Conservation (phyloP, 92 coral and sea anemone species). For the Pocillopora grandis region DNA sequence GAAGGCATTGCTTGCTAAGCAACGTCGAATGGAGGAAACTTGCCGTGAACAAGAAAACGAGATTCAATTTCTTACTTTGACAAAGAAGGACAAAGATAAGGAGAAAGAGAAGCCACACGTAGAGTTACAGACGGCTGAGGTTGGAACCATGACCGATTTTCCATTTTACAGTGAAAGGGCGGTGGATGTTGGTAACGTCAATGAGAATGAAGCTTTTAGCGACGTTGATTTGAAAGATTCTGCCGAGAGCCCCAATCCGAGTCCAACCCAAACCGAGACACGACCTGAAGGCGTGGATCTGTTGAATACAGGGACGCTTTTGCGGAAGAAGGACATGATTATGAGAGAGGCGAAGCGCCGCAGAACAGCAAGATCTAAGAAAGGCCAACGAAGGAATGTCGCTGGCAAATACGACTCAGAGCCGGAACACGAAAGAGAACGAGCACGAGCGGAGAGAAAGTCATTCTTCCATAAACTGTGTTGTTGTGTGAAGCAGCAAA, state of each 20-base stretch:
- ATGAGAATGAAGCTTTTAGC: constrained; percentile 4
- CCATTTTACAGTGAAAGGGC: constrained; percentile 69
- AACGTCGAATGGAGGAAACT: constrained; percentile 82
- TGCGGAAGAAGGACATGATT: constrained; percentile 72
- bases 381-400: constrained; percentile 48
- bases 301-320: constrained; percentile 53
- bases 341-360: constrained; percentile 81
- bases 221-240: constrained; percentile 44
- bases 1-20: constrained; percentile 79
- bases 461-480: constrained; percentile 52
- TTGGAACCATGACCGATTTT: constrained; percentile 67
- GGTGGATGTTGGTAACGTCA: constrained; percentile 50
- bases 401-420: not conserved
- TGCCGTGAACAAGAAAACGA: constrained; percentile 92
- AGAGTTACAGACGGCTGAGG: constrained; percentile 48
- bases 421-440: constrained; percentile 23
- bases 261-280: constrained; percentile 32
- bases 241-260: not conserved
- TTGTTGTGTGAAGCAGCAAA: constrained; percentile 57
- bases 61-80: constrained; percentile 72
- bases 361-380: constrained; percentile 72
- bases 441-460: constrained; percentile 39
- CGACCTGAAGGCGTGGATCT: constrained; percentile 74
- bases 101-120: constrained; percentile 37
- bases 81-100: not conserved